Conservation (phyloP, 2,888 invertebrate genomes). For the Zonitis immaculata region DNA sequence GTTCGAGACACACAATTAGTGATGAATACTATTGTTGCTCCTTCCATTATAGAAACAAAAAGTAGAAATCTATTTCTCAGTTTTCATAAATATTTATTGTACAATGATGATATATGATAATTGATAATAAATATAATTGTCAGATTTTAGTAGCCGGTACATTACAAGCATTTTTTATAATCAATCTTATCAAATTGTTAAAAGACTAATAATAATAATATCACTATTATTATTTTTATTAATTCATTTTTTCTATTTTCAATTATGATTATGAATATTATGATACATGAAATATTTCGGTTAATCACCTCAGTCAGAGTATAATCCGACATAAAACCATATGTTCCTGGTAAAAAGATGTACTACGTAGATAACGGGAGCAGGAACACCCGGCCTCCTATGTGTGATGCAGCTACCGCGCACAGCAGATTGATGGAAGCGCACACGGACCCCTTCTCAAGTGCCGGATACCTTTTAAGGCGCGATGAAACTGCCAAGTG, state of each 20-base stretch:
- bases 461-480: conserved; percentile 50
- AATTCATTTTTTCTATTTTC: not conserved
- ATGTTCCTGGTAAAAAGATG: conserved; percentile 27
- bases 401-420: conserved; percentile 15
- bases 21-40: too few species aligned
- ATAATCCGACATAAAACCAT: conserved; percentile 39
- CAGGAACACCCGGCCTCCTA: conserved; percentile 1
- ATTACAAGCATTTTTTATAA: too few species aligned
- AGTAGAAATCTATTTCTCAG: too few species aligned
- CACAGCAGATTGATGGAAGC: conserved; percentile 28
- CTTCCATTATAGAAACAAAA: too few species aligned
- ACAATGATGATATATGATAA: too few species aligned
- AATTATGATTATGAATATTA: not conserved
- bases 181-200: too few species aligned
- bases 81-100: too few species aligned
- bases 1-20: too few species aligned
- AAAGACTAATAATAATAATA: too few species aligned
- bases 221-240: not conserved
- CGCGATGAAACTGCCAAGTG: conserved; percentile 48
- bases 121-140: too few species aligned
- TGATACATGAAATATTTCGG: conserved; percentile 27
- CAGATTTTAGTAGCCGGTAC: too few species aligned
- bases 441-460: conserved; percentile 45
- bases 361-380: conserved; percentile 21
- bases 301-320: conserved; percentile 40